Percentiles rank a stretch among this genome's conserved stretches.
Evolutionary conservation across 53 echinoderm and acorn worm genomes (phyloP).

Genomic region (Arbacia lixula): DNA sequence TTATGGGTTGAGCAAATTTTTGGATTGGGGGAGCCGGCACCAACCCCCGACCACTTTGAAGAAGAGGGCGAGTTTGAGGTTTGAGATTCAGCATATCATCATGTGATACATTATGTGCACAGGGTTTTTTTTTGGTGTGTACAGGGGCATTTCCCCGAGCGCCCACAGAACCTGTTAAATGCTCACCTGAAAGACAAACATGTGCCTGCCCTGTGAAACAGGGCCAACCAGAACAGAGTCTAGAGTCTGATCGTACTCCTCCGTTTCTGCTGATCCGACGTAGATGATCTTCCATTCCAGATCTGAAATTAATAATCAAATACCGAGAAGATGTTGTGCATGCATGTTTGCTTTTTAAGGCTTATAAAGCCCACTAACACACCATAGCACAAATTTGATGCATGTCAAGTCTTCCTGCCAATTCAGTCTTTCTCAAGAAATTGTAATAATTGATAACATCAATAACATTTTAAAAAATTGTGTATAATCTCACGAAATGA

Average conservation of each 20-base stretch:
- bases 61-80: constrained; percentile 23
- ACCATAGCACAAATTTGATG: too few species aligned
- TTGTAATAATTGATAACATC: too few species aligned
- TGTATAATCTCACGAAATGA: too few species aligned
- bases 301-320: constrained; percentile 63
- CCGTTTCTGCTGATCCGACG: constrained; percentile 97
- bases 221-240: constrained; percentile 96
- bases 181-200: constrained; percentile 99
- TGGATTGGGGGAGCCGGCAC: constrained; percentile 13
- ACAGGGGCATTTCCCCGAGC: background rate
- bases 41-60: background rate
- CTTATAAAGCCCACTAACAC: too few species aligned
- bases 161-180: too few species aligned
- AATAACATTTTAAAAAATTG: too few species aligned
- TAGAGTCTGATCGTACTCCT: constrained; percentile 91
- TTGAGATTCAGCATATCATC: background rate
- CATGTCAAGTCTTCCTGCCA: too few species aligned
- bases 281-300: constrained; percentile 99
- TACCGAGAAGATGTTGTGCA: too few species aligned
- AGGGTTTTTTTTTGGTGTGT: too few species aligned
- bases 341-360: too few species aligned
- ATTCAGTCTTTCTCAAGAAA: too few species aligned
- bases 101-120: too few species aligned
- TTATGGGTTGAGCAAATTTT: constrained; percentile 12
- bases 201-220: constrained; percentile 87